phyloP scores from a whole-genome alignment of 1,140 invertebrate species.

The Bombyx mandarina region DNA sequence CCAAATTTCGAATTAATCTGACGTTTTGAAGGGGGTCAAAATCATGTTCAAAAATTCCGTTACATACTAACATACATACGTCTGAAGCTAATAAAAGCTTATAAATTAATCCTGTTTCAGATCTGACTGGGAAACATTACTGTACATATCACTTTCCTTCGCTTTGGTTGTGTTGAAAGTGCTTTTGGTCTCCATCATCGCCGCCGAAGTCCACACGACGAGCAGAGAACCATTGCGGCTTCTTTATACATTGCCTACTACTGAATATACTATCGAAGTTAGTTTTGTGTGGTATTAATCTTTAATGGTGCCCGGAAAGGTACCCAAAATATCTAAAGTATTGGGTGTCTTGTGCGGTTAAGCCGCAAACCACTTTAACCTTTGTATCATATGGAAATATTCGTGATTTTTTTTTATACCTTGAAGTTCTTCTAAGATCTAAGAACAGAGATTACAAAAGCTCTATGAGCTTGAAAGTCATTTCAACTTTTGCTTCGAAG shows the following conservation, averaged over 20 bases:
- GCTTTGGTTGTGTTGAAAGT: conserved; percentile 9
- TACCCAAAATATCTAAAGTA: not conserved
- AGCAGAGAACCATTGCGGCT: conserved; percentile 23
- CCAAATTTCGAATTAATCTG: too few relatives aligned
- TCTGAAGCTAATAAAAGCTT: too few relatives aligned
- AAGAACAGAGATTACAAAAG: too few relatives aligned
- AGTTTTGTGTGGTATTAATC: conserved; percentile 1
- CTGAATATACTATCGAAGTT: conserved; percentile 24
- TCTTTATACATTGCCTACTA: conserved; percentile 17
- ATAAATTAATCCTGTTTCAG: conserved; percentile 8
- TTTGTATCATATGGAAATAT: too few relatives aligned
- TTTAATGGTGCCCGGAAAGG: not conserved
- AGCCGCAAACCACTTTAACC: too few relatives aligned
- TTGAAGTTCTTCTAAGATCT: too few relatives aligned
- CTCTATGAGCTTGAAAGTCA: too few relatives aligned
- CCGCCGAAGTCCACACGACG: conserved; percentile 20
- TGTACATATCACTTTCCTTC: conserved; percentile 2
- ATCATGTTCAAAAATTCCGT: too few relatives aligned
- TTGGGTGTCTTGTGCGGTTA: not conserved
- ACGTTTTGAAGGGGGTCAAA: too few relatives aligned
- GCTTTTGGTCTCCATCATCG: conserved; percentile 10
- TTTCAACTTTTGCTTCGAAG: too few relatives aligned
- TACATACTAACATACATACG: too few relatives aligned
- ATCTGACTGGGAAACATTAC: conserved; percentile 6
- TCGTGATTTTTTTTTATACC: too few relatives aligned